phyloP scores from a whole-genome alignment of 2,797 vertebrate genomes.

The Hyperoplus immaculatus region DNA sequence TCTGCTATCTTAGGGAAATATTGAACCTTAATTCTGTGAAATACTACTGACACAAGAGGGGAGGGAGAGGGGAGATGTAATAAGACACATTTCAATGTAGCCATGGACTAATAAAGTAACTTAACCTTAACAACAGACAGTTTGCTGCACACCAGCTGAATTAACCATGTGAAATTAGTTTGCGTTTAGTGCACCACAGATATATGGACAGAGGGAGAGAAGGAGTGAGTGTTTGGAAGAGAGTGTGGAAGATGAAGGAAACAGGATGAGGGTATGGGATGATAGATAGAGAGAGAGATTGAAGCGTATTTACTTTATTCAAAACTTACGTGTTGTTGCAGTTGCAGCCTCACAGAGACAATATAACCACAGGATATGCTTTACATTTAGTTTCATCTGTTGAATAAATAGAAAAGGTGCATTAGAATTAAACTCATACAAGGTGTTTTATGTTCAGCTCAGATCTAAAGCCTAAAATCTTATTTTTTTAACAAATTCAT shows the following conservation, averaged over 20 bases:
- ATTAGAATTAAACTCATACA: slow-evolving; percentile 29
- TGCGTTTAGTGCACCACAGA: not conserved
- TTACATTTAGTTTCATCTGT: slow-evolving; percentile 94
- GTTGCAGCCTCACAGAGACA: slow-evolving; percentile 85
- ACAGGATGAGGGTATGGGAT: not conserved
- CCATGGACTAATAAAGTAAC: no score
- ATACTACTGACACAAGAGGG: not conserved
- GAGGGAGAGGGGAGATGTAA: no score
- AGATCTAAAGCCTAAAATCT: not conserved
- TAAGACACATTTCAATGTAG: no score
- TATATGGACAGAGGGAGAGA: not conserved
- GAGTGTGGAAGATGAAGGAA: not conserved
- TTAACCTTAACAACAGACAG: not conserved
- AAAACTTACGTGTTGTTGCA: slow-evolving; percentile 79
- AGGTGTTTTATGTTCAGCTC: not conserved
- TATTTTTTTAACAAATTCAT: not conserved
- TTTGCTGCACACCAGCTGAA: slow-evolving; percentile 10
- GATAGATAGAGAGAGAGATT: not conserved
- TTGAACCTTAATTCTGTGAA: slow-evolving; percentile 1
- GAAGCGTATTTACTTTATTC: slow-evolving; percentile 1
- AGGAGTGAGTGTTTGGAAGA: not conserved
- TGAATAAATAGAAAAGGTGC: slow-evolving; percentile 40
- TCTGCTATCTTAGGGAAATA: slow-evolving; percentile 8
- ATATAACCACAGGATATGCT: slow-evolving; percentile 92
- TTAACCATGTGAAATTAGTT: slow-evolving; percentile 1